Base-by-base conservation (phyloP, 2,797 vertebrate genomes). In the Enteromius paludinosus region DNA sequence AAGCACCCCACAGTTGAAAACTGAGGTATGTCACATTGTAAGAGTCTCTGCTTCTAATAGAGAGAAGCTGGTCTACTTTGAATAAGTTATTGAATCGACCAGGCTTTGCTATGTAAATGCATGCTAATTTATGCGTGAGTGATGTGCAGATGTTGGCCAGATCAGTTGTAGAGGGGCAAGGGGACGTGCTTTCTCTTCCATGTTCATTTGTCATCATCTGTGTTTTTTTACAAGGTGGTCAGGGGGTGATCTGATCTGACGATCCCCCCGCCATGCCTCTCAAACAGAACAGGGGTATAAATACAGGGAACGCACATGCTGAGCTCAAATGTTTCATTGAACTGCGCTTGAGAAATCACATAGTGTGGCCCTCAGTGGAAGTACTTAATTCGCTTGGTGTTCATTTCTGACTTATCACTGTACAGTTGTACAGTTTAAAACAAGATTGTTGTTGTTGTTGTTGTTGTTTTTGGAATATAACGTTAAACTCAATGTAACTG, bases 41-140 rank as follows among this genome's bases (percentile, higher is more conserved):
- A 84, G 20, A 43, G 61, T 73, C 61, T 69, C 45, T 72, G 38
- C 66, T 47, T n/a, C 41, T 81, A 78, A 84, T 75, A 59, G 28
- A 38, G 35, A 82, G 47, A 78, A 82, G 73, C 41, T 52, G 43
- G 10, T 62, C 72, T 83, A 35, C 52, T 83, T 78, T 85, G 66
- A 78, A 78, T 83, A 81, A 72, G 47, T 52, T 41, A 82, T 83
- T 84, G 14, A 81, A 82, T 83, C 71, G 56, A 62, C 47, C 7
- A 76, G 74, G 64, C 61, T 49, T 80, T 86, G 65, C 71, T 20
- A 87, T 87, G 87, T 73, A 87, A 86, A 86, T 81, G 38, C 45
- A 86, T 87, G 84, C 64, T 84, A 84, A 87, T 86, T 43, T 76
- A 78, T 87, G 35, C 72, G 1, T 2, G 33, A 65, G 8, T 65